Conservation (phyloP, 92 coral and sea anemone species). For the Epizoanthus fatuus region DNA sequence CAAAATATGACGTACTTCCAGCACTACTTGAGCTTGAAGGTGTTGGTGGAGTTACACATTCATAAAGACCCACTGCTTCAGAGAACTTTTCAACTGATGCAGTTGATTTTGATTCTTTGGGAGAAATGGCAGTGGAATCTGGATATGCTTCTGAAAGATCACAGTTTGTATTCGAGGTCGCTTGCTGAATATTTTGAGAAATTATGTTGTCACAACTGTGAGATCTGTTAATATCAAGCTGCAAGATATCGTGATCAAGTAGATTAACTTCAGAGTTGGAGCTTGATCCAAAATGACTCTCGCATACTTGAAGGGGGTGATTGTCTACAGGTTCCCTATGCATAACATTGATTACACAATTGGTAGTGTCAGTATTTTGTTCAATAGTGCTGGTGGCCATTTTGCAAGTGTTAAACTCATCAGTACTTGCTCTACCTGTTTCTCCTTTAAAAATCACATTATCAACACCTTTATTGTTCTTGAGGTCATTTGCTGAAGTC, state of each 20-base stretch:
- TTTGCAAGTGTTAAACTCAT: constrained; percentile 7
- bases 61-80: constrained; percentile 6
- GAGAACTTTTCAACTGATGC: constrained; percentile 10
- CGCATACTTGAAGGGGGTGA: constrained; percentile 17
- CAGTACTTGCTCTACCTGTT: neutral
- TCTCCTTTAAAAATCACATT: neutral
- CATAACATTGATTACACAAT: neutral
- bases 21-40: constrained; percentile 61
- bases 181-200: neutral
- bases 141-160: neutral
- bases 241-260: too few relatives aligned
- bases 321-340: neutral
- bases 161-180: neutral
- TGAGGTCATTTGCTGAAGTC: constrained; percentile 34
- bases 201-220: neutral
- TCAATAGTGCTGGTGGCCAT: neutral
- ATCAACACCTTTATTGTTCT: constrained; percentile 16
- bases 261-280: neutral
- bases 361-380: neutral
- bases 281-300: constrained; percentile 34
- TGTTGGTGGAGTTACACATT: constrained; percentile 52
- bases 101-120: neutral
- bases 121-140: constrained; percentile 22
- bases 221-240: neutral
- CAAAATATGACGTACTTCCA: constrained; percentile 52